Conservation (phyloP, 23 tunicate genomes). For the Trididemnum miniatum region DNA sequence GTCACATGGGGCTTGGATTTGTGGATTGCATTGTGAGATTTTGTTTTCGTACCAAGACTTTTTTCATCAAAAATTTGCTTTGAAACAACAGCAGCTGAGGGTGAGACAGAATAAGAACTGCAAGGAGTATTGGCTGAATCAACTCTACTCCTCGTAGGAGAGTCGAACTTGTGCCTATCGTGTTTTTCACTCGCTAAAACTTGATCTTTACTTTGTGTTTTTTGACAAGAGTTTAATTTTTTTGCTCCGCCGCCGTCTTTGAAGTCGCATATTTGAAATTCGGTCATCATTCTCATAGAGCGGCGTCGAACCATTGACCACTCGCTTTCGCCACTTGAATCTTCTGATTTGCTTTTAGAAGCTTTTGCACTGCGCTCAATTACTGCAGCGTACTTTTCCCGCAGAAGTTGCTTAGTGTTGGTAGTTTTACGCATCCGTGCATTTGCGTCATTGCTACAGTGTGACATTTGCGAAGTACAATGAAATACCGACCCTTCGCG, state of each 20-base stretch:
- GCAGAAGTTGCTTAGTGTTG: conserved; percentile 37
- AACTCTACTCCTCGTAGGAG: neutral
- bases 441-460: neutral
- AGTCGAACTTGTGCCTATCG: neutral
- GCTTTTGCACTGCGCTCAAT: conserved; percentile 27
- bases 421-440: conserved; percentile 30
- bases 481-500: conserved; percentile 18
- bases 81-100: conserved; percentile 27
- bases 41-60: too few species aligned
- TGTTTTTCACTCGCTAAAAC: neutral
- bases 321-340: conserved; percentile 21
- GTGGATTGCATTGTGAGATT: neutral
- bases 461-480: conserved; percentile 12
- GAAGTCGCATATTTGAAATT: conserved; percentile 64
- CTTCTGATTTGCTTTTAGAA: neutral
- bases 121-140: neutral
- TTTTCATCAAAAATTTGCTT: conserved; percentile 15
- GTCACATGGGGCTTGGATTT: neutral
- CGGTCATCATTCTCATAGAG: conserved; percentile 84
- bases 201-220: too few species aligned
- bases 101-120: conserved; percentile 12
- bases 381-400: conserved; percentile 53
- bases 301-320: conserved; percentile 59
- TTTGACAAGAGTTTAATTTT: too few species aligned
- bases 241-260: conserved; percentile 13